Evolutionary conservation across 2,888 invertebrate genomes (phyloP), one percentile per base, ranked within the genome.

Genomic region (Rhyacophila evoluta): DNA sequence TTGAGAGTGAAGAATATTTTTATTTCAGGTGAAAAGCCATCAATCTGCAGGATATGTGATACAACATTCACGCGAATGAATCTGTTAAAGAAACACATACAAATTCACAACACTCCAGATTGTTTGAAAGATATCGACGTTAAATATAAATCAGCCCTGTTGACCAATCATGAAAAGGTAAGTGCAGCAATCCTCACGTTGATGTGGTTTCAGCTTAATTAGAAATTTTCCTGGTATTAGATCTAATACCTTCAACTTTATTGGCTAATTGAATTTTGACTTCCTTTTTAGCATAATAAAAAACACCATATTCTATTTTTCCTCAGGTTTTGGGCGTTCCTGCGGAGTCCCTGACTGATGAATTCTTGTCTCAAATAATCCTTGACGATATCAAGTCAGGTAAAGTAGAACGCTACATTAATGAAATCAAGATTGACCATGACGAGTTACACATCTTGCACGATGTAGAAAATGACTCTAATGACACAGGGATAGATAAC

Each of bases 41-140:
- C 86, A 0, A 83, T 86, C 69, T 87, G 87, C 79, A 86, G 85
- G 80, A 81, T 87, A 8, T 87, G 87, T 75, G 82, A 83, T 3
- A 84, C 85, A 0, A 81, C 77, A n/a, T 85, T 84, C 6, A 68
- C 80, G 6, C 84, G 83, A 2, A 84, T 85, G 1, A 77, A 78
- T 25, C 83, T 84, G 5, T 82, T 87, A 1, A 84, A 84, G 6
- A 70, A 74, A 1, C 87, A 87, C 78, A 74, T 87, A 29, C 67
- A 67, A 29, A 38, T 28, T 27, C 79, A 79, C 38, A 68, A 68
- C 8, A 12, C 38, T 8, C n/a, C 37, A 2, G 78, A 79, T 25
- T 71, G 39, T n/a, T 75, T 79, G 15, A 72, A 41, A 8, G n/a
- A 36, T 27, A 12, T 72, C 8, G 67, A 74, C 36, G 4, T 75